Evolutionary conservation across 2,797 vertebrate genomes (phyloP).

Genomic region (Sphaeramia orbicularis): DNA sequence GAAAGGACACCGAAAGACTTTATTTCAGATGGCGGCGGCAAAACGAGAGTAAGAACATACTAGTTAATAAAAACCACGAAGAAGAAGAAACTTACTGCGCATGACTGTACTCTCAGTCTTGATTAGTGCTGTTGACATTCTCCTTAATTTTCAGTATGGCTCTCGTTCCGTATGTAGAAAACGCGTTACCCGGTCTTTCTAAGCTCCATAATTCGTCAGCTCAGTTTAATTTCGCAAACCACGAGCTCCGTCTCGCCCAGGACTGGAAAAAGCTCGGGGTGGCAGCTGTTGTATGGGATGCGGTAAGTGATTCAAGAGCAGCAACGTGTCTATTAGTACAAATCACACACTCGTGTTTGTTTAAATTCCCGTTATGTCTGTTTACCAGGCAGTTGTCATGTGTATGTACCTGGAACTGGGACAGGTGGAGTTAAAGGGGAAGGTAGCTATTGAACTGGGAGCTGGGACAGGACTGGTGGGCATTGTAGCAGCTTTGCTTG

Average conservation of each 20-base stretch:
- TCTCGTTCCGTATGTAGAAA: conserved; percentile 83
- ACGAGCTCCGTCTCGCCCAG: conserved; percentile 87
- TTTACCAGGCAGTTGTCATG: conserved; percentile 91
- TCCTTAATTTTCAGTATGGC: conserved; percentile 73
- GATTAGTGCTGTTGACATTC: background rate
- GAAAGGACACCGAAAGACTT: background rate
- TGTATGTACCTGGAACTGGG: conserved; percentile 92
- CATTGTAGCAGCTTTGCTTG: conserved; percentile 93
- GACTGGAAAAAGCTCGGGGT: conserved; percentile 93
- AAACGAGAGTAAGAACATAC: background rate
- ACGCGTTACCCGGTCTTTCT: conserved; percentile 77
- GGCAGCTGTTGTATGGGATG: conserved; percentile 96
- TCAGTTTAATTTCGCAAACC: conserved; percentile 88
- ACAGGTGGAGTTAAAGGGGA: conserved; percentile 86
- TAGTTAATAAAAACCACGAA: background rate
- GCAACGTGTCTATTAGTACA: background rate
- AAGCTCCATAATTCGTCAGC: conserved; percentile 89
- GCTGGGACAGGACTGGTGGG: conserved; percentile 97
- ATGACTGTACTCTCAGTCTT: conserved; percentile 9
- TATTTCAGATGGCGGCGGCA: conserved; percentile 41
- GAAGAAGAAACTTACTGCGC: conserved; percentile 22
- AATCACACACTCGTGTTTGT: background rate
- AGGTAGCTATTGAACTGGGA: conserved; percentile 90
- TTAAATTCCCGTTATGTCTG: fast-evolving
- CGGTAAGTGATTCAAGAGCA: conserved; percentile 80